Percentiles rank a stretch among this genome's conserved stretches.
These are phyloP conservation scores for Graptemys geographica DNA, from an alignment of 2,797 vertebrate species.

Conservation along the genomic window DNA sequence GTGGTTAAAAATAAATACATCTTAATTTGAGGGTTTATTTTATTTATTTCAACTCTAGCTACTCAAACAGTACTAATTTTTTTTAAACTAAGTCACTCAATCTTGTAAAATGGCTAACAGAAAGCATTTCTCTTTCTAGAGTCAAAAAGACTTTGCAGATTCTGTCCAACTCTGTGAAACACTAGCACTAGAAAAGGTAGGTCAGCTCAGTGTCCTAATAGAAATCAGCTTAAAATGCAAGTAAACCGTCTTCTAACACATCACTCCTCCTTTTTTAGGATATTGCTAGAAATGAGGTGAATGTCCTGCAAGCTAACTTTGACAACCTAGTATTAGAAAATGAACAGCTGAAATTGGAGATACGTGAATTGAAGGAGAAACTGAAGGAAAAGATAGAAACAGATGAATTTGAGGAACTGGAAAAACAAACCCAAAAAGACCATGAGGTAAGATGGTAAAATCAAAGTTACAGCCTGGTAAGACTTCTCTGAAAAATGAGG, in stretches of 20 bases:
- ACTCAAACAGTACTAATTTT: background rate
- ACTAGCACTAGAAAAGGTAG: constrained; percentile 86
- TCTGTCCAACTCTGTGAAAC: constrained; percentile 88
- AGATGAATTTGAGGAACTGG: constrained; percentile 89
- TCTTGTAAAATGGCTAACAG: background rate
- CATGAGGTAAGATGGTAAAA: constrained; percentile 85
- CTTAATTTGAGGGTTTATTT: background rate
- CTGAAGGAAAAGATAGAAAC: constrained; percentile 85
- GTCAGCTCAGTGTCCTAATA: background rate
- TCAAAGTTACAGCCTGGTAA: background rate
- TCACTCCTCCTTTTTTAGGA: constrained; percentile 64
- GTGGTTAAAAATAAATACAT: background rate
- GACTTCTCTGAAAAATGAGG: background rate
- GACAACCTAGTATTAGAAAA: constrained; percentile 77
- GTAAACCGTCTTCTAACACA: background rate
- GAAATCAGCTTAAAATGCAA: background rate
- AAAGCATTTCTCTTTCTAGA: constrained; percentile 69
- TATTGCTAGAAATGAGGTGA: constrained; percentile 73
- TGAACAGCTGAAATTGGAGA: constrained; percentile 76
- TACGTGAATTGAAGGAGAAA: constrained; percentile 76
- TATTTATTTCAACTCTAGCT: background rate
- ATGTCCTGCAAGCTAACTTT: constrained; percentile 62
- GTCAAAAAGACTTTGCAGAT: constrained; percentile 81
- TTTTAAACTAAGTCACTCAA: background rate
- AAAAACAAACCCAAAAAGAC: constrained; percentile 85